phyloP scores from a whole-genome alignment of 1,140 invertebrate species.

The Asobara japonica region DNA sequence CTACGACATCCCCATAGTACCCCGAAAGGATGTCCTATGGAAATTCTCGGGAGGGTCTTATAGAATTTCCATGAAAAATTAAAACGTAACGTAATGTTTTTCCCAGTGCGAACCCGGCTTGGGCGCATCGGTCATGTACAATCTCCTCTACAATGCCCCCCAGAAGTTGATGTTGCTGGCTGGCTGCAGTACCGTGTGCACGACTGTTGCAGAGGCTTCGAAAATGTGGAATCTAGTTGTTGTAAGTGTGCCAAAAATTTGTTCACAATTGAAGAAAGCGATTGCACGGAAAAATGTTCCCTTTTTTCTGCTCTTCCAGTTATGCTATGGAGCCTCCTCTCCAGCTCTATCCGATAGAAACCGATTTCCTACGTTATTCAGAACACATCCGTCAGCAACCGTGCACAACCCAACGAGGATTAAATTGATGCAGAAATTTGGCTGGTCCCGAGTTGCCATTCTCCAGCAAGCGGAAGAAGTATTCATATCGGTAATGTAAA shows the following conservation, averaged over 20 bases:
- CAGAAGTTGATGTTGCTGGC: constrained; percentile 95
- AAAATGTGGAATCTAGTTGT: constrained; percentile 99
- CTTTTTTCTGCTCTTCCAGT: constrained; percentile 72
- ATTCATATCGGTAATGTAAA: constrained; percentile 89
- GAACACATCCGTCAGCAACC: constrained; percentile 98
- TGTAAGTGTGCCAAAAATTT: constrained; percentile 76
- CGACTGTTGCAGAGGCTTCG: constrained; percentile 97
- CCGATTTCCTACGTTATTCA: constrained; percentile 96
- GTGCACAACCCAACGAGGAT: constrained; percentile 99
- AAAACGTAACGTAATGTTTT: constrained; percentile 30
- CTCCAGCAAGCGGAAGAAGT: constrained; percentile 99
- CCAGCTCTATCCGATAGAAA: constrained; percentile 97
- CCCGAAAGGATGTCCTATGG: too few species aligned
- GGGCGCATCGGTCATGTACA: constrained; percentile 98
- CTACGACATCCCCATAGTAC: too few species aligned
- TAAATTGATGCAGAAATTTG: constrained; percentile 95
- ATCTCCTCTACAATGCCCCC: constrained; percentile 95
- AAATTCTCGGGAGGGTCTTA: not conserved
- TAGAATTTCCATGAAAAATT: not conserved
- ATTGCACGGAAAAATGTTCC: too few species aligned
- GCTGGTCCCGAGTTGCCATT: constrained; percentile 96
- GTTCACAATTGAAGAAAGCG: constrained; percentile 11
- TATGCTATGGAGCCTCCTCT: constrained; percentile 98
- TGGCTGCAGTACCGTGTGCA: constrained; percentile 99
- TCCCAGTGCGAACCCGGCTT: constrained; percentile 97